Evolutionary conservation across 2,113 vertebrate species (phyloP).

Genomic region (Athene noctua): DNA sequence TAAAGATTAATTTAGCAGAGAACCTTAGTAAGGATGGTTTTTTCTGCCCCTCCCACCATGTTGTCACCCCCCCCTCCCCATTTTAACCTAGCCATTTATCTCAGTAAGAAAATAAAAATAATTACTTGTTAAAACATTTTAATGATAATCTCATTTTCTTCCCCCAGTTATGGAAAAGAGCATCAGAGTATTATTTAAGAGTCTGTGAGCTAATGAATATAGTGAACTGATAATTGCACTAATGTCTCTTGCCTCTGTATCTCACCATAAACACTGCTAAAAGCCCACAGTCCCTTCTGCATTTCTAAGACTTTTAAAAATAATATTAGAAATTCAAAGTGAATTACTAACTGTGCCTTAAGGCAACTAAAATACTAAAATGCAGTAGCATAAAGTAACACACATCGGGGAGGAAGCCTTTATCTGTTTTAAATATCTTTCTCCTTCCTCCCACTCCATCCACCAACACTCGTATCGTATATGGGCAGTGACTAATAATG

Average conservation of each 20-base stretch:
- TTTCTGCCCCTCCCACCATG: neutral
- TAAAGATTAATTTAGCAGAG: neutral
- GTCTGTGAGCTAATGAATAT: neutral
- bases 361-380: neutral
- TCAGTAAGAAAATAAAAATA: conserved; percentile 11
- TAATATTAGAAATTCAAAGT: conserved; percentile 26
- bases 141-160: neutral
- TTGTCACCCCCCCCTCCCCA: neutral
- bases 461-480: neutral
- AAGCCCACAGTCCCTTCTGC: neutral
- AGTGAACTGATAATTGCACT: neutral
- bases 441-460: neutral
- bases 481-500: conserved; percentile 15
- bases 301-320: neutral
- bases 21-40: neutral
- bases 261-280: neutral
- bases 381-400: neutral
- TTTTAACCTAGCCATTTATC: neutral
- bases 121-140: neutral
- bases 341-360: neutral
- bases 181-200: neutral
- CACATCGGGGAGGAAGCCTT: neutral
- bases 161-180: neutral
- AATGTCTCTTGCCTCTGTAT: neutral
- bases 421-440: conserved; percentile 25